A percentile compares a stretch with the other conserved stretches of the same genome.
Evolutionary conservation across 2,797 vertebrate genomes (phyloP).

Genomic region (Cephalopachus bancanus): DNA sequence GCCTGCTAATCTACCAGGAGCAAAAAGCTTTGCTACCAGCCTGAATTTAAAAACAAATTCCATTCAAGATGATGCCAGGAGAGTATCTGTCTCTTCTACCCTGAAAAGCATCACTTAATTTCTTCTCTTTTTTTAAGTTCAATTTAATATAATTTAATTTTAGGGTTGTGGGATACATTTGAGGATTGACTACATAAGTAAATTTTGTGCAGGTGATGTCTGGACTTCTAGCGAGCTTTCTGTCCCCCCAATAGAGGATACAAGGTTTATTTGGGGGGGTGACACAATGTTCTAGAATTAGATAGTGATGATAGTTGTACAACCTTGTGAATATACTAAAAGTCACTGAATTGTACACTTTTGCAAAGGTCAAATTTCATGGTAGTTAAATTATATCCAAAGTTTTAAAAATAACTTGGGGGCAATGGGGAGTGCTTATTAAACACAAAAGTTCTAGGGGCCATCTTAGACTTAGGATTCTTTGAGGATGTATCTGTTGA

Average conservation of each 20-base stretch:
- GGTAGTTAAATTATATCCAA: slow-evolving; percentile 37
- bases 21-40: neutral
- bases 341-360: neutral
- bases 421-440: neutral
- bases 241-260: too few species aligned
- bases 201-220: too few species aligned
- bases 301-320: neutral
- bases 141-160: too few species aligned
- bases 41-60: neutral
- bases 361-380: neutral
- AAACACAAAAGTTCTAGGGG: neutral
- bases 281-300: slow-evolving; percentile 31
- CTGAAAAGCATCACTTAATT: neutral
- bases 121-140: neutral
- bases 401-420: neutral
- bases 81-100: neutral
- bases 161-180: too few species aligned
- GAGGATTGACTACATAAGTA: too few species aligned
- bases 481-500: neutral
- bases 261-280: too few species aligned
- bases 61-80: neutral
- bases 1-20: neutral
- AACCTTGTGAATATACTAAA: slow-evolving; percentile 14
- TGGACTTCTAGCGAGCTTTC: too few species aligned
- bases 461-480: neutral